phyloP scores from a whole-genome alignment of 2,797 vertebrate genomes.

The Varecia variegata region DNA sequence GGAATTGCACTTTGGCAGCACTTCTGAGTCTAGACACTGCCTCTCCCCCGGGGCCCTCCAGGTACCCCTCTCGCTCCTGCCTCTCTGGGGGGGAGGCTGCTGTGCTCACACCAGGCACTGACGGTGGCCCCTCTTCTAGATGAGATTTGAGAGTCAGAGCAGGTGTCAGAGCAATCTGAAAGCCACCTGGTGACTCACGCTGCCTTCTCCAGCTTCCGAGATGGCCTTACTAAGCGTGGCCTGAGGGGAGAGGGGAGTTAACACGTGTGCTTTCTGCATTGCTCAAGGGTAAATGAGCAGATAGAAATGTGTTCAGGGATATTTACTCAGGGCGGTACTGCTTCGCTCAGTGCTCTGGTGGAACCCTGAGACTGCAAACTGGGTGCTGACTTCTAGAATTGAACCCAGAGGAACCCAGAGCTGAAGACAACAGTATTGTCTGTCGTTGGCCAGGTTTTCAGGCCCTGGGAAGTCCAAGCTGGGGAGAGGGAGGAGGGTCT shows the following conservation, averaged over 20 bases:
- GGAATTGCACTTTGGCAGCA: not conserved
- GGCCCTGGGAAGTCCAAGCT: not conserved
- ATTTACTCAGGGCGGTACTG: not conserved
- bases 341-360: not conserved
- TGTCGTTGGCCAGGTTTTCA: not conserved
- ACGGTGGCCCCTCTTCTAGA: rapidly evolving
- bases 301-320: not conserved
- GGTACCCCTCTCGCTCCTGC: not conserved
- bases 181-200: not conserved
- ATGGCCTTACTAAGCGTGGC: not conserved
- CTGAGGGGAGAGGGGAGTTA: not conserved
- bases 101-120: not conserved
- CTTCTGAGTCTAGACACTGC: not conserved
- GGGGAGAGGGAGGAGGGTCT: too few relatives aligned
- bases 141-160: not conserved
- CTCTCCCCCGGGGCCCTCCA: not conserved
- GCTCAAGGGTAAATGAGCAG: not conserved
- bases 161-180: not conserved
- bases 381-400: not conserved
- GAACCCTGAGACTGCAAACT: not conserved
- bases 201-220: not conserved
- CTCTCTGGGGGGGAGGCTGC: not conserved
- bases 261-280: not conserved
- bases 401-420: not conserved
- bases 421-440: not conserved